Evolutionary conservation across 2,888 invertebrate species (phyloP), one percentile per base, ranked within the genome.

Genomic region (Dione juno): DNA sequence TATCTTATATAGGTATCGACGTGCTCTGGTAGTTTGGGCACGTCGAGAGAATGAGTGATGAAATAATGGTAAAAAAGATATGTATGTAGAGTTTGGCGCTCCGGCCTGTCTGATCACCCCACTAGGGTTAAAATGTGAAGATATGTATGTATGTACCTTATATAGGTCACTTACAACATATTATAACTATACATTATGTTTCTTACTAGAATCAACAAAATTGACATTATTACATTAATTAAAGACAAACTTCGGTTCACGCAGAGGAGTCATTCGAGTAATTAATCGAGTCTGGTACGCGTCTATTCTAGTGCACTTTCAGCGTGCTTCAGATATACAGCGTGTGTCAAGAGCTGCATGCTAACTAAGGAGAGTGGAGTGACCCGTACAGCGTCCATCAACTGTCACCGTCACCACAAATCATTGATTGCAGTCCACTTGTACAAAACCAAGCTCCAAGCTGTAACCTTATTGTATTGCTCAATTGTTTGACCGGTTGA

Each of bases 341-440:
- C 16, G 28, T 45, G 45, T 43, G 45, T 61, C 28, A 45, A 61
- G 61, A 35, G 28, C 2, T 45, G 45, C 28, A 45, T 21, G 6
- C 21, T 21, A 7, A 45, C 11, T 45, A n/a, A 61, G 43, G 61
- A 61, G 28, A 45, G 28, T 11, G 43, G 41, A 43, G 21, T 21
- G 14, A 43, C 43, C n/a, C n/a, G 28, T 28, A 10, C 35, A 35
- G 54, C n/a, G 54, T 35, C 35, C 9, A n/a, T 40, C 28, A 8
- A 1, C 28, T 11, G 10, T 10, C 45, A 45, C 28, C 10, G 61
- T 21, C 61, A 35, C 59, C 59, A 35, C 59, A 43, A 61, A 28
- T 61, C 43, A 16, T n/a, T 61, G 61, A 61, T 61, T 61, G 61
- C 45, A 35, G 16, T 9, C 9, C 59, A 28, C 43, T 61, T 10